Conservation (phyloP, 2,113 vertebrate species). For the Bufo bufo region DNA sequence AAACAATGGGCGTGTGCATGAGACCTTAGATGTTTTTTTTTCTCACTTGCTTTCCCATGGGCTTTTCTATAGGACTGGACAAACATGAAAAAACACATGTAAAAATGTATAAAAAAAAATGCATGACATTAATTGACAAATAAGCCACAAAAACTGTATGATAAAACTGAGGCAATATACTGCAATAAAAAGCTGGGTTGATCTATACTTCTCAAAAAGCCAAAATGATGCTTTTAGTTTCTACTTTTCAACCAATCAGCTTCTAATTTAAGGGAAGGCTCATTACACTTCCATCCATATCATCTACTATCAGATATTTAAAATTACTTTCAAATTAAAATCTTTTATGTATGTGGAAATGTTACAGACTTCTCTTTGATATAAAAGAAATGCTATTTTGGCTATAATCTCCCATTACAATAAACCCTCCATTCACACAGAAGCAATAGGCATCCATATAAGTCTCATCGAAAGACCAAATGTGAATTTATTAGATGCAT, state of each 20-base stretch:
- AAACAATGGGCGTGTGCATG: too few species aligned
- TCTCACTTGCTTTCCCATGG: too few species aligned
- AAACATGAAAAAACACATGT: too few species aligned
- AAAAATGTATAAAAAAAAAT: too few species aligned
- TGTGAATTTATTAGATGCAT: constrained; percentile 68
- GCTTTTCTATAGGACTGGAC: too few species aligned
- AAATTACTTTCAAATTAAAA: not conserved
- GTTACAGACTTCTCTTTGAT: not conserved
- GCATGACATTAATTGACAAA: too few species aligned
- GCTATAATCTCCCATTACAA: constrained; percentile 1
- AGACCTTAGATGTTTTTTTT: too few species aligned
- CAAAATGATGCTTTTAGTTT: not conserved
- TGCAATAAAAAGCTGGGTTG: not conserved
- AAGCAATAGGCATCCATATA: not conserved
- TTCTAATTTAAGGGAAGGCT: not conserved
- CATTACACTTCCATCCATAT: not conserved
- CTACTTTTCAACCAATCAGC: not conserved
- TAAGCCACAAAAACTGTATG: too few species aligned
- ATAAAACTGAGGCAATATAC: not conserved
- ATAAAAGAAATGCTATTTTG: not conserved
- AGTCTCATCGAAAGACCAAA: constrained; percentile 44
- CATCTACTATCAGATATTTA: not conserved
- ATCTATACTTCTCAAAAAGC: not conserved
- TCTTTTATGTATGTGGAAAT: not conserved
- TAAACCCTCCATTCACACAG: constrained; percentile 7